Percentiles rank a stretch among this genome's conserved stretches.
Evolutionary conservation across 2,888 invertebrate species (phyloP).

Genomic region (Cremastinae sp.): DNA sequence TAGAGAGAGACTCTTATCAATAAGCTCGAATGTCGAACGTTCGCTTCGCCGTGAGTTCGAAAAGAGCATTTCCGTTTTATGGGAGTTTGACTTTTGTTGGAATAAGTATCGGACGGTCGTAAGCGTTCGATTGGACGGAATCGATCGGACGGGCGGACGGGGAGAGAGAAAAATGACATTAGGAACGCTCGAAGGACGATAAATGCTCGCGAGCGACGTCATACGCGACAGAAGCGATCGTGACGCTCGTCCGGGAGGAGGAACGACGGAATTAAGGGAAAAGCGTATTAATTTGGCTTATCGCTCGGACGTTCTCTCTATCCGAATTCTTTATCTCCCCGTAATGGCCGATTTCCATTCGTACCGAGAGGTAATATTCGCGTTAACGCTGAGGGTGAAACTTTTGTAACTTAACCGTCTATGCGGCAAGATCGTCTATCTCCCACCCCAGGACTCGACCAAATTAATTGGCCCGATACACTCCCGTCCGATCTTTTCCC

Average conservation of each 20-base stretch:
- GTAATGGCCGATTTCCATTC: slow-evolving; percentile 50
- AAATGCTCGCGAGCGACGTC: slow-evolving; percentile 23
- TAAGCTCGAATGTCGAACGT: not conserved
- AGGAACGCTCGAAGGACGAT: slow-evolving; percentile 37
- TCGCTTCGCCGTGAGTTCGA: not conserved
- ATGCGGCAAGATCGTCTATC: slow-evolving; percentile 34
- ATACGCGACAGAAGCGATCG: slow-evolving; percentile 21
- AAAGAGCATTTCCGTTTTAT: not conserved
- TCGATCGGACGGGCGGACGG: slow-evolving; percentile 16
- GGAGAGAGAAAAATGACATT: slow-evolving; percentile 15
- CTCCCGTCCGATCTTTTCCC: slow-evolving; percentile 11
- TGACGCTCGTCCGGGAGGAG: slow-evolving; percentile 10
- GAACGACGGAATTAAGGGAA: not conserved
- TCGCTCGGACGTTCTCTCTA: slow-evolving; percentile 40
- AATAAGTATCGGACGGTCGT: not conserved
- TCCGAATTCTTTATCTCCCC: slow-evolving; percentile 53
- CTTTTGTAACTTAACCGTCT: slow-evolving; percentile 26
- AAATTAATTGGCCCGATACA: slow-evolving; percentile 43
- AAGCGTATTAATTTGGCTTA: slow-evolving; percentile 46
- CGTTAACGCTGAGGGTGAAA: slow-evolving; percentile 52
- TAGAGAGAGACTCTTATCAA: not conserved
- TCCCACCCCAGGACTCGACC: not conserved
- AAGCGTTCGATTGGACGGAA: slow-evolving; percentile 13
- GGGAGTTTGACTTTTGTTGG: slow-evolving; percentile 10
- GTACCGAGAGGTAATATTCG: slow-evolving; percentile 37